Evolutionary conservation across 2,797 vertebrate species (phyloP).

Genomic region (Galagoides demidoff): DNA sequence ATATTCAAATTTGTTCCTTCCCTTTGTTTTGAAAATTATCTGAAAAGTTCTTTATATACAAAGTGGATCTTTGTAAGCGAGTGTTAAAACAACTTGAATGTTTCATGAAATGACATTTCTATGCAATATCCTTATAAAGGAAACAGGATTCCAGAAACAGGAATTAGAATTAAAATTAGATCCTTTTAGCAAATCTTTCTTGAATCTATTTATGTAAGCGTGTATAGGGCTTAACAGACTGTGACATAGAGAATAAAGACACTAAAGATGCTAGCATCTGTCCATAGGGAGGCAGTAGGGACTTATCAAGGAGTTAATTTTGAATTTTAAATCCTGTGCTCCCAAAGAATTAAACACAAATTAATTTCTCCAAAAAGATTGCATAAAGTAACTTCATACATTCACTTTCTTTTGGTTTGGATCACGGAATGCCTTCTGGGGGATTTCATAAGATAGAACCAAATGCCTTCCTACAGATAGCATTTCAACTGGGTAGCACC

Average conservation of each 20-base stretch:
- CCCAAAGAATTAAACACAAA: slow-evolving; percentile 41
- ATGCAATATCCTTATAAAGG: neutral
- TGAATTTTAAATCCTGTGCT: slow-evolving; percentile 47
- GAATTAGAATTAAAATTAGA: slow-evolving; percentile 13
- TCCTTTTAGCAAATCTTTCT: slow-evolving; percentile 2
- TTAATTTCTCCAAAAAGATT: slow-evolving; percentile 7
- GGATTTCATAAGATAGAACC: neutral
- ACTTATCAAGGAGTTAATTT: neutral
- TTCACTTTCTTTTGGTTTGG: neutral
- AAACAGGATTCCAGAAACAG: slow-evolving; percentile 22
- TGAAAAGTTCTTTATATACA: neutral
- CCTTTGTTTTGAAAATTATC: slow-evolving; percentile 56
- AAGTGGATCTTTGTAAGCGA: slow-evolving; percentile 6
- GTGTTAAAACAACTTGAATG: neutral
- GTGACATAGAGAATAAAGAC: neutral
- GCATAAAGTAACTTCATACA: neutral
- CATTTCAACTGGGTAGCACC: neutral
- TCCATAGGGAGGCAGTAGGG: neutral
- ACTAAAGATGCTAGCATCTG: neutral
- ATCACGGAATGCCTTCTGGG: neutral
- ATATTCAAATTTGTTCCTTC: neutral
- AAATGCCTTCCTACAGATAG: neutral
- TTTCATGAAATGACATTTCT: slow-evolving; percentile 48
- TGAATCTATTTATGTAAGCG: neutral
- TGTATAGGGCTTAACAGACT: neutral